These are phyloP conservation scores for Sabatieria punctata DNA, from an alignment of 2,888 invertebrate genomes.

Conservation along the genomic window DNA sequence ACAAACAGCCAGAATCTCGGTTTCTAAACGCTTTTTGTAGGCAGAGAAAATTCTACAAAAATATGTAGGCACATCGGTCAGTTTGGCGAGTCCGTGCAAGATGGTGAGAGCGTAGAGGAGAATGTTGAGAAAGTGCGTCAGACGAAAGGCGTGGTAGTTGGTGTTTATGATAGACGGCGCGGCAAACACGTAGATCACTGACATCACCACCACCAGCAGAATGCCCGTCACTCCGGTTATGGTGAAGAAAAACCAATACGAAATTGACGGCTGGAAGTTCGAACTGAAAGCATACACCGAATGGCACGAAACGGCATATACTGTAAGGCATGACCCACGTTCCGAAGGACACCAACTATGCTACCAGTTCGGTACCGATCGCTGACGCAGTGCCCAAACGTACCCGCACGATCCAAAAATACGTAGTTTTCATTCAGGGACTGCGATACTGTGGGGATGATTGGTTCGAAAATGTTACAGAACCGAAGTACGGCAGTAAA, in stretches of 20 bases:
- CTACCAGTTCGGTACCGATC: no score
- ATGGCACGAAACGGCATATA: no score
- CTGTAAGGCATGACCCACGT: no score
- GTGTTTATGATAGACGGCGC: conserved; percentile 76
- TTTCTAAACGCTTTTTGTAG: conserved; percentile 30
- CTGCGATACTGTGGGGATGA: no score
- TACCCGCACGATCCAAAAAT: no score
- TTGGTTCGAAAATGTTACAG: no score
- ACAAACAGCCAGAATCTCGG: conserved; percentile 84
- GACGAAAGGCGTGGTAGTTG: conserved; percentile 88
- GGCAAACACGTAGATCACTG: conserved; percentile 87
- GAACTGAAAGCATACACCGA: conserved; percentile 44
- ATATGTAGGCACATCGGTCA: conserved; percentile 53
- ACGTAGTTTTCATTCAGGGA: no score
- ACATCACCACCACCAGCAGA: conserved; percentile 68
- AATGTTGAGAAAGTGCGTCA: conserved; percentile 73
- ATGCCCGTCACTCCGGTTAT: conserved; percentile 64
- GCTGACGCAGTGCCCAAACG: no score
- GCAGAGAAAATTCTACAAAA: conserved; percentile 7
- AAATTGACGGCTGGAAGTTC: conserved; percentile 78
- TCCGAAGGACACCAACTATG: no score
- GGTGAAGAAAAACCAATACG: conserved; percentile 87
- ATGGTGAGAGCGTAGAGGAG: conserved; percentile 65
- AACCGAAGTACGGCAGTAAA: no score
- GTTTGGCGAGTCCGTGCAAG: conserved; percentile 70